Evolutionary conservation across 1,140 invertebrate species (phyloP).

Genomic region (Drosophila simulans): DNA sequence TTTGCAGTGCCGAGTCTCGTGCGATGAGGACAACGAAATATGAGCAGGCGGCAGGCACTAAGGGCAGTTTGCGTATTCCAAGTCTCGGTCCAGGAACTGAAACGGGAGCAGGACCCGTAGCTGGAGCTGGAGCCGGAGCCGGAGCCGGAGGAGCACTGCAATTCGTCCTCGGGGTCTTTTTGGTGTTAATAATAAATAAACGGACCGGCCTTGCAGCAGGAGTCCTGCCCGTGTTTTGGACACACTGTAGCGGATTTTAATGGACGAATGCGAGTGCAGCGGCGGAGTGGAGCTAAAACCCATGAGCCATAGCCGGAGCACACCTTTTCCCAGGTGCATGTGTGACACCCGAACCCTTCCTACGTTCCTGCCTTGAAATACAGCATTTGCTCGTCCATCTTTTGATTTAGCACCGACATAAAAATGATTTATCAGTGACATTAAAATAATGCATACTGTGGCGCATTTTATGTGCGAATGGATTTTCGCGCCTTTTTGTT

Average conservation of each 20-base stretch:
- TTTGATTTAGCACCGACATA: constrained; percentile 85
- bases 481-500: constrained; percentile 84
- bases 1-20: constrained; percentile 58
- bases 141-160: constrained; percentile 44
- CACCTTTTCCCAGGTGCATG: constrained; percentile 58
- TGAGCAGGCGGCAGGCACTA: constrained; percentile 65
- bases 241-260: constrained; percentile 79
- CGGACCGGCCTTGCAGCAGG: constrained; percentile 58
- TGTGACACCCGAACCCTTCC: constrained; percentile 47
- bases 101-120: not conserved
- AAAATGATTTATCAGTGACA: constrained; percentile 85
- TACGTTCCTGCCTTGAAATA: constrained; percentile 64
- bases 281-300: constrained; percentile 25
- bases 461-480: constrained; percentile 84
- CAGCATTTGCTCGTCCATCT: constrained; percentile 83
- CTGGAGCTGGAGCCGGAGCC: not conserved
- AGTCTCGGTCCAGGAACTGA: constrained; percentile 12
- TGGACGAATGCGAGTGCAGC: constrained; percentile 79
- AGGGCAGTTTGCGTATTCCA: constrained; percentile 56
- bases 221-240: constrained; percentile 72
- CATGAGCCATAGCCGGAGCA: constrained; percentile 12
- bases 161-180: constrained; percentile 80
- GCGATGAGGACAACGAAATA: constrained; percentile 68
- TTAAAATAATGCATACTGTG: constrained; percentile 85
- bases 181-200: constrained; percentile 83